These are phyloP conservation scores for Philereme transversata DNA, from an alignment of 2,888 invertebrate species.

Conservation along the genomic window DNA sequence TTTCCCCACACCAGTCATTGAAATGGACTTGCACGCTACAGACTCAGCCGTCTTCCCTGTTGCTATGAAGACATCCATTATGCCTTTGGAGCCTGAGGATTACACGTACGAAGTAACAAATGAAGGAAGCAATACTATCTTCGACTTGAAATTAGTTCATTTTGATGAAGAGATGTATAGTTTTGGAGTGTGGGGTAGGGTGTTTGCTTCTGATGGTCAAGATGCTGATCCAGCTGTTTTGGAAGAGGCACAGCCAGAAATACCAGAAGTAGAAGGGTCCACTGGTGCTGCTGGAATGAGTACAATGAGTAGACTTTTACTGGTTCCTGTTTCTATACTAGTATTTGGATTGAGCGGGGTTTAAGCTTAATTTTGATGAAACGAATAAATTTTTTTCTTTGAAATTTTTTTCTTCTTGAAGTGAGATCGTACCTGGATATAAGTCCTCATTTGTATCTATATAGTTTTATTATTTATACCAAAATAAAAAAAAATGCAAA, in stretches of 20 bases:
- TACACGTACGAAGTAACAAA: slow-evolving; percentile 50
- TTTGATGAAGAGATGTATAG: slow-evolving; percentile 64
- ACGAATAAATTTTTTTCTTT: too few relatives aligned
- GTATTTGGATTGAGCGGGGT: background rate
- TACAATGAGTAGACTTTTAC: slow-evolving; percentile 33
- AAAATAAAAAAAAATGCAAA: too few relatives aligned
- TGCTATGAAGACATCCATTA: slow-evolving; percentile 72
- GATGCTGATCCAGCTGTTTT: slow-evolving; percentile 52
- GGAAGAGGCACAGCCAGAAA: slow-evolving; percentile 14
- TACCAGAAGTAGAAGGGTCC: background rate
- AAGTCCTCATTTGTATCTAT: too few relatives aligned
- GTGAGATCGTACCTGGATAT: too few relatives aligned
- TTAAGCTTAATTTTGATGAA: too few relatives aligned
- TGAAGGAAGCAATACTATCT: slow-evolving; percentile 40
- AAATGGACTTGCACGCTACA: slow-evolving; percentile 49
- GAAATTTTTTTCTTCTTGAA: too few relatives aligned
- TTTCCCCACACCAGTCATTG: slow-evolving; percentile 60
- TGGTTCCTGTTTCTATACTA: slow-evolving; percentile 17
- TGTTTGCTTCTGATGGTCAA: slow-evolving; percentile 70
- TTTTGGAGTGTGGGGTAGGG: slow-evolving; percentile 82
- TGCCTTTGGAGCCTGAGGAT: slow-evolving; percentile 70
- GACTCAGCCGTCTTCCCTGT: slow-evolving; percentile 76
- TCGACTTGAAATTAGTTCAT: slow-evolving; percentile 50
- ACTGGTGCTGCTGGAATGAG: slow-evolving; percentile 28
- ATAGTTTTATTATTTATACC: too few relatives aligned